Conservation (phyloP, 2,113 vertebrate genomes). For the Andinoacara biseriatus region DNA sequence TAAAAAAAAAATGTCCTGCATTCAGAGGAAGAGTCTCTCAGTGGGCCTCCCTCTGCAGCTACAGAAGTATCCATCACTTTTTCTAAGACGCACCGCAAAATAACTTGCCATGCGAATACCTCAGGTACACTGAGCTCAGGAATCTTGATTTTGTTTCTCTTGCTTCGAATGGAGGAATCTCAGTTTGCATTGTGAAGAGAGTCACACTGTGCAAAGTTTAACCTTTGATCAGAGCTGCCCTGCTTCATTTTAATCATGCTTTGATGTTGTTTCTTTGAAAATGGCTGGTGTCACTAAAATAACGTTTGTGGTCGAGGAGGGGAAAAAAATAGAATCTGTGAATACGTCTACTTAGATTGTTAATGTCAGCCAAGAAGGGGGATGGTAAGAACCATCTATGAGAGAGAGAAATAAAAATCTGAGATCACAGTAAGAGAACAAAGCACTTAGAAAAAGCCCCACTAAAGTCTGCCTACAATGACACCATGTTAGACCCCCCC, state of each 20-base stretch:
- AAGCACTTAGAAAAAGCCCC: conserved; percentile 21
- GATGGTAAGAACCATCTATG: not conserved
- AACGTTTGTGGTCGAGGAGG: conserved; percentile 30
- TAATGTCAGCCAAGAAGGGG: conserved; percentile 6
- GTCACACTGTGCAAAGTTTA: conserved; percentile 64
- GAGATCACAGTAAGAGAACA: conserved; percentile 16
- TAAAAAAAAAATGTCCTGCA: conserved; percentile 36
- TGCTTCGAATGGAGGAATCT: conserved; percentile 44
- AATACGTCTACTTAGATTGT: conserved; percentile 22
- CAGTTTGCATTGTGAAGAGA: conserved; percentile 56
- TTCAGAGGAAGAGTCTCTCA: conserved; percentile 32
- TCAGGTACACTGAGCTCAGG: conserved; percentile 22
- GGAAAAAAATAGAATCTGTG: not conserved
- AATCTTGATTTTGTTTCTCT: conserved; percentile 19
- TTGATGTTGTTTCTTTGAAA: conserved; percentile 76
- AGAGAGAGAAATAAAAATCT: conserved; percentile 27
- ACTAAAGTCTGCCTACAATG: conserved; percentile 4
- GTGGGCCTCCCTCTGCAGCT: conserved; percentile 23
- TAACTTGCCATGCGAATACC: conserved; percentile 22
- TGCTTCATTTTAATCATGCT: conserved; percentile 69
- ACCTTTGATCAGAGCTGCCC: conserved; percentile 76
- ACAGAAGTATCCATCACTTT: conserved; percentile 45
- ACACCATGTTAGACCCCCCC: conserved; percentile 29
- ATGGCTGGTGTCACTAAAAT: conserved; percentile 68
- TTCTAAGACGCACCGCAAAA: conserved; percentile 27